Conservation (phyloP, 2,113 vertebrate genomes). For the Sterrhoptilus dennistouni region DNA sequence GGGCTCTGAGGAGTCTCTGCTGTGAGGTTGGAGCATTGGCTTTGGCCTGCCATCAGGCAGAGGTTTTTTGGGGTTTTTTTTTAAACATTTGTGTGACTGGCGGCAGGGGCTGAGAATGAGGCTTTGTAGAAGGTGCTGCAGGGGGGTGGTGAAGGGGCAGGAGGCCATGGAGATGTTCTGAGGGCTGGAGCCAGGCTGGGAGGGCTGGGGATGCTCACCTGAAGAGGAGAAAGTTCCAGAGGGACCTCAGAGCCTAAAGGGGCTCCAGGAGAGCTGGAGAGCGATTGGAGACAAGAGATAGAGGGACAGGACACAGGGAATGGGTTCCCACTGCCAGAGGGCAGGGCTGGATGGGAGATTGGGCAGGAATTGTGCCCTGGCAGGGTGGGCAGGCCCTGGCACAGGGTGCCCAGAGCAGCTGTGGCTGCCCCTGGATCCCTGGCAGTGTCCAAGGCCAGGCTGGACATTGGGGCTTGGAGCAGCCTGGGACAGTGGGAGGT, state of each 20-base stretch:
- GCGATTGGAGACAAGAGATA: not conserved
- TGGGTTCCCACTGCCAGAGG: not conserved
- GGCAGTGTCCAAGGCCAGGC: accelerated
- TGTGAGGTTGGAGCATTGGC: not conserved
- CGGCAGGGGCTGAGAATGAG: not conserved
- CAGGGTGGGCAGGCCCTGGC: not conserved
- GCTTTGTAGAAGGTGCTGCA: accelerated
- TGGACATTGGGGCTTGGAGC: not conserved
- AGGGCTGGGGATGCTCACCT: not conserved
- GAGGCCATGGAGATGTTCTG: not conserved
- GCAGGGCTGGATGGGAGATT: accelerated
- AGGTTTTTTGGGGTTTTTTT: accelerated
- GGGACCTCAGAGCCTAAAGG: not conserved
- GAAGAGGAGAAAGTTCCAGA: not conserved
- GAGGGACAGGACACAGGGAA: not conserved
- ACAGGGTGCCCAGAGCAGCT: not conserved
- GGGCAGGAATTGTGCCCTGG: not conserved
- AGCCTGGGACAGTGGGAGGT: accelerated
- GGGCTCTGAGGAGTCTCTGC: not conserved
- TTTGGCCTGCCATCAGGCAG: not conserved
- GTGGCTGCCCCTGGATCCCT: not conserved
- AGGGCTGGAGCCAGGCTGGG: not conserved
- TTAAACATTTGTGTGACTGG: not conserved
- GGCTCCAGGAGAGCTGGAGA: not conserved
- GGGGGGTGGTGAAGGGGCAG: no score